Evolutionary conservation across 2,888 invertebrate genomes (phyloP).

Genomic region (Strigamia transsilvanica): DNA sequence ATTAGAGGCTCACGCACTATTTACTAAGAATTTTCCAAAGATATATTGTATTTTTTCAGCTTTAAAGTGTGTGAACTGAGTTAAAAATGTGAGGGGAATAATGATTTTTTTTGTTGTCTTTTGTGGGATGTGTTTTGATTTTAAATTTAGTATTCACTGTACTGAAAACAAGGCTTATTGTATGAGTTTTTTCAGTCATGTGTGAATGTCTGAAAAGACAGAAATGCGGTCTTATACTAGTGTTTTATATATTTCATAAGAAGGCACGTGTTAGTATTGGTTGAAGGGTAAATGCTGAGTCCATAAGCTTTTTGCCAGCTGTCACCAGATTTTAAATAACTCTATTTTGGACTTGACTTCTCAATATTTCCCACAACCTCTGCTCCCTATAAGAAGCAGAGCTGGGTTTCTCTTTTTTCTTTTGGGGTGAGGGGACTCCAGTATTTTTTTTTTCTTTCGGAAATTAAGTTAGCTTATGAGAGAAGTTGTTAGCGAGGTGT

Average conservation of each 20-base stretch:
- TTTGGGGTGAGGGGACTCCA: not conserved
- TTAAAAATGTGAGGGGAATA: not conserved
- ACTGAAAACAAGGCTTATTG: not conserved
- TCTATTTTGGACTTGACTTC: conserved; percentile 39
- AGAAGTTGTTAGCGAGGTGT: conserved; percentile 37
- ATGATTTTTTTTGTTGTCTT: not conserved
- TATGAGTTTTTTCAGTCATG: conserved; percentile 7
- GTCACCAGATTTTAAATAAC: conserved; percentile 44
- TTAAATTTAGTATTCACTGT: not conserved
- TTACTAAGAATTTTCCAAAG: too few species aligned
- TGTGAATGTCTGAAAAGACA: conserved; percentile 1
- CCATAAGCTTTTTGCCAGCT: conserved; percentile 36
- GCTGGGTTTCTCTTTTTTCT: conserved; percentile 6
- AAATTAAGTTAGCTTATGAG: conserved; percentile 28
- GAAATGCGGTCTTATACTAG: not conserved
- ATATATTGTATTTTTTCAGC: not conserved
- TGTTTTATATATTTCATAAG: conserved; percentile 44
- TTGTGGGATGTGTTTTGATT: conserved; percentile 10
- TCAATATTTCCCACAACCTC: conserved; percentile 39
- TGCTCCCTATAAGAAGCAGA: not conserved
- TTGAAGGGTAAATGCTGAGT: conserved; percentile 26
- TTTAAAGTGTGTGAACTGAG: not conserved
- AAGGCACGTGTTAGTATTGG: conserved; percentile 23
- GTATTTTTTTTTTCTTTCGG: not conserved
- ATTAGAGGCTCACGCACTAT: too few species aligned